A percentile compares a stretch with the other conserved stretches of the same genome.
Conservation (phyloP, 2,113 vertebrate genomes). For the Rhizomys pruinosus region DNA sequence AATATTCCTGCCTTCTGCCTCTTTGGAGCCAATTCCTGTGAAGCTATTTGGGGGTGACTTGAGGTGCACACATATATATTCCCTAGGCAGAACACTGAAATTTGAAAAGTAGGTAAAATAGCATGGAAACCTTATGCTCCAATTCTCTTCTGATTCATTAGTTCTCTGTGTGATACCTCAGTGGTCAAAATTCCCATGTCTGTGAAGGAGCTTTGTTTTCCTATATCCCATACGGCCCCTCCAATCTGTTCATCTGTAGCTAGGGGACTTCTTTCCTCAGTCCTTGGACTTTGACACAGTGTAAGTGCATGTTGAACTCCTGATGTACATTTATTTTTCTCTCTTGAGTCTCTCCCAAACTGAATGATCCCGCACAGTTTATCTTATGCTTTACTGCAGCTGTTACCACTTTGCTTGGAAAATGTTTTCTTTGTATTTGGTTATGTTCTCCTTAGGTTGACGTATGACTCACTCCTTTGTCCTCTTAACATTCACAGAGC, state of each 20-base stretch:
- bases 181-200: not conserved
- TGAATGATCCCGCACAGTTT: slow-evolving; percentile 57
- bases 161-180: slow-evolving; percentile 4
- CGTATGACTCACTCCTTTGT: slow-evolving; percentile 28
- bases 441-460: slow-evolving; percentile 73
- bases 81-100: slow-evolving; percentile 49
- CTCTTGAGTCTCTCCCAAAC: slow-evolving; percentile 60
- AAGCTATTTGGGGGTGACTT: not conserved
- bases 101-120: slow-evolving; percentile 19
- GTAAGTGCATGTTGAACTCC: not conserved
- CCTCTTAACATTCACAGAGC: slow-evolving; percentile 48
- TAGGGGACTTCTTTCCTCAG: not conserved
- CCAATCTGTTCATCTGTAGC: not conserved
- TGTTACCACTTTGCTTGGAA: slow-evolving; percentile 78
- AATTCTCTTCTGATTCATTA: slow-evolving; percentile 24
- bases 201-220: not conserved
- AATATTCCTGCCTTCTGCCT: slow-evolving; percentile 63
- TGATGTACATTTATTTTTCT: not conserved
- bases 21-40: slow-evolving; percentile 55
- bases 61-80: not conserved
- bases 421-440: slow-evolving; percentile 76
- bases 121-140: not conserved
- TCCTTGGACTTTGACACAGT: slow-evolving; percentile 39
- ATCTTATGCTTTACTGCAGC: slow-evolving; percentile 73
- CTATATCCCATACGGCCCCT: not conserved